Base-by-base conservation (phyloP, 2,797 vertebrate species). In the Rhynchonycteris naso region DNA sequence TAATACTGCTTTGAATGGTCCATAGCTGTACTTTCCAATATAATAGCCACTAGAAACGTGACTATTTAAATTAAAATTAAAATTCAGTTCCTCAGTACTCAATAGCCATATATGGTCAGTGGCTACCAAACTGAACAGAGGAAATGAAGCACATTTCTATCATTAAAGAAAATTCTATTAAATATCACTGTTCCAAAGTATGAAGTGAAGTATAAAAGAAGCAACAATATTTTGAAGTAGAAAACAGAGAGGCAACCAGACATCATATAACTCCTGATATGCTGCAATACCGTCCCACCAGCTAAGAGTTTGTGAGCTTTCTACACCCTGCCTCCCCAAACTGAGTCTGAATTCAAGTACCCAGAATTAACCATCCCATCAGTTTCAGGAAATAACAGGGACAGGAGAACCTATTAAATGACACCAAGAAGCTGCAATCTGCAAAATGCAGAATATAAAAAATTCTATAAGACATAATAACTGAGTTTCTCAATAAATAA, bases 171-270 rank as follows among this genome's bases (percentile, higher is more conserved):
- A 58, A 15, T 88, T 78, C 56, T 74, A 80, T 8, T 82, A 16
- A 43, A 68, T 54, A 91, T 33, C 54, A 87, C 21, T 76, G 15
- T 92, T 84, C 26, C 75, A 56, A 7, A 79, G 28, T 43, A 68
- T 66, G 16, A 15, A 87, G 47, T 71, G n/a, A 86, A 43, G 28
- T 30, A 5, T 56, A 75, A 69, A 90, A 78, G 19, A 38, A 81
- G 24, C 18, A 93, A 16, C 59, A 88, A 24, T 26, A 88, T 88
- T 94, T 83, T 90, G 65, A 82, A 88, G 50, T 22, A 87, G 26
- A 68, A 71, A 85, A 94, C 69, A 75, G 16, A 54, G 7, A 68
- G 68, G 68, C 69, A 97, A 92, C 78, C 94, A 93, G n/a, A 82
- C 26, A 84, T 81, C 83, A 82, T 33, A 2, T 30, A 96, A 79